Evolutionary conservation across 2,797 vertebrate genomes (phyloP), one percentile per base, ranked within the genome.

Genomic region (Enteromius afrohamiltoni): DNA sequence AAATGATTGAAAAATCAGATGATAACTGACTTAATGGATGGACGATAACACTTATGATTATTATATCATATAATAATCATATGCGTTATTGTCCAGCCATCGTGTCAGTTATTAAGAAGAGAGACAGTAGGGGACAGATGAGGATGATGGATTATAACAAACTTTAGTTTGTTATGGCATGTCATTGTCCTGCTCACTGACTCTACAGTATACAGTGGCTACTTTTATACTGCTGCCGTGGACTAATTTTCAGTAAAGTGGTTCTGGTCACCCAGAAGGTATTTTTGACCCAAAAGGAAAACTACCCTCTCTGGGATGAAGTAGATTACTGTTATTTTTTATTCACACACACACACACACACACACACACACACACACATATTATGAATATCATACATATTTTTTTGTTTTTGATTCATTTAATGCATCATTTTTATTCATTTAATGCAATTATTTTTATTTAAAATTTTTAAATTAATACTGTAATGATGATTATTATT

Each of bases 21-120:
- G 64, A 79, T 71, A 26, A 49, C 70, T 23, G 74, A 65, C 58
- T 74, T 83, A 86, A 77, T 10, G 77, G 55, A 83, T 51, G 67
- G 13, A 64, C 73, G 62, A 23, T 45, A 88, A 60, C 65, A 64
- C 40, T 29, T 47, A 55, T 71, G 49, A 79, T 11, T 37, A 62
- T 62, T 79, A 77, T 60, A 42, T 23, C 80, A 84, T 34, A 6
- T 37, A 6, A 37, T 37, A 37, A 37, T 37, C 34, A 37, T 37
- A 37, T 6, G 34, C 34, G 34, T 34, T 34, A 34, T 34, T 34
- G 34, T 34, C 34, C 34, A 34, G 5, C 34, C 34, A 34, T 34
- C 5, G 34, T 74, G 47, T 77, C 77, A 29, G 31, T 42, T 67
- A 83, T 77, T 34, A 77, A 77, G 23, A 34, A 86, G 74, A 75